Base-by-base conservation (phyloP, 2,888 invertebrate genomes). In the Meliscaeva auricollis region DNA sequence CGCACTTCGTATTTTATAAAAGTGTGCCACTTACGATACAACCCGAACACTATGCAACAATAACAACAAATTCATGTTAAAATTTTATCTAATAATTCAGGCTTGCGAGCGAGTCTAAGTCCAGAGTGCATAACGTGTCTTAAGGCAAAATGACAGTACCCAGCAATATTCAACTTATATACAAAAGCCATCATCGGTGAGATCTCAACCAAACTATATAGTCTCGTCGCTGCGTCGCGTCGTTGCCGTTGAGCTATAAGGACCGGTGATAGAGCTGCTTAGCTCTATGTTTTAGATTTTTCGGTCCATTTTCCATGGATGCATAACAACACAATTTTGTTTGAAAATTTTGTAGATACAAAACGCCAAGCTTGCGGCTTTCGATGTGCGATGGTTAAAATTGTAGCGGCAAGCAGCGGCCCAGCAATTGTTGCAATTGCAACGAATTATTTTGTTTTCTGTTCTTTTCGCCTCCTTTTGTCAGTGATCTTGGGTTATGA, bases 401-500 rank as follows among this genome's bases (percentile, higher is more conserved):
- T 83, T 75, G 74, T 72, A 75, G 66, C 66, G 66, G 44, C 54
- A 66, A 35, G 54, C 68, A 64, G 38, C 56, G 35, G n/a, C n/a
- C n/a, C n/a, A 56, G 41, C 78, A 79, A 75, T 70, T 60, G 74
- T 44, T 70, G 70, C 83, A 84, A 83, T 76, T 82, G 75, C 84
- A 79, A 35, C 75, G 70, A 84, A 75, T 79, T 84, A 84, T 64
- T 54, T 26, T 30, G 35, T 46, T 41, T 69, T 56, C 26, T 77
- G 26, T 72, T 54, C 20, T 44, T 54, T 32, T 69, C 35, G 56
- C 41, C 69, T 60, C 20, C 68, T 74, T 75, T 70, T 66, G 84
- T 50, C 80, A 50, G 80, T 80, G 79, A 84, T 84, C 84, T 84
- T 80, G 85, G 81, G 85, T 77, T 85, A 77, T 85, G 85, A 85